Evolutionary conservation across 2,797 vertebrate genomes (phyloP).

Genomic region (Catamblyrhynchus diadema): DNA sequence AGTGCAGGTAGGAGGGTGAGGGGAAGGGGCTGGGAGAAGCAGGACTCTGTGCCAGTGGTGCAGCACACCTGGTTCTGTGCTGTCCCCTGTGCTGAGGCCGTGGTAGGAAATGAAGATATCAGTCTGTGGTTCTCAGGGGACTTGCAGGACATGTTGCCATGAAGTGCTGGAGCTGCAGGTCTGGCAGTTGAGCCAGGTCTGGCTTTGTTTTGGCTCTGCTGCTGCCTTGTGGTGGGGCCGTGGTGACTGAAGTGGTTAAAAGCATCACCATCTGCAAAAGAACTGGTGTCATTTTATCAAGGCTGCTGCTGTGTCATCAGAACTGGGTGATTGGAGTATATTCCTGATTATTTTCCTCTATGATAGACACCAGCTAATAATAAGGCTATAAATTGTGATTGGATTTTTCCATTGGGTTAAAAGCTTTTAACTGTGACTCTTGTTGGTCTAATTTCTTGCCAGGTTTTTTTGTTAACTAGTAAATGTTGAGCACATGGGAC

Average conservation of each 20-base stretch:
- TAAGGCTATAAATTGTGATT: background rate
- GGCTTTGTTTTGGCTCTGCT: background rate
- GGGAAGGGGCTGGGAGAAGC: background rate
- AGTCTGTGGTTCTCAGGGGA: rapidly evolving
- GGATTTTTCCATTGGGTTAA: background rate
- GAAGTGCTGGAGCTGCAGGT: background rate
- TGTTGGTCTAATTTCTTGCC: background rate
- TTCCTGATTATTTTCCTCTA: background rate
- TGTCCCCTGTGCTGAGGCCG: background rate
- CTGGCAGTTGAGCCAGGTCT: background rate
- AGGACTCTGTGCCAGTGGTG: background rate
- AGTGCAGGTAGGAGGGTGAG: background rate
- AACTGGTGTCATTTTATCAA: background rate
- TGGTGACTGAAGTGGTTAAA: background rate
- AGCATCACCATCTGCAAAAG: background rate
- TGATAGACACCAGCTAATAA: background rate
- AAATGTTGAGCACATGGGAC: background rate
- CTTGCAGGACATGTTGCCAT: background rate
- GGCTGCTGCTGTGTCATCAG: background rate
- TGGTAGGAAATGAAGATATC: rapidly evolving
- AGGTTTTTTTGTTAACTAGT: background rate
- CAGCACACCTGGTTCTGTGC: background rate
- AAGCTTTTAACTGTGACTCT: background rate
- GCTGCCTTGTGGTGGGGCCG: background rate
- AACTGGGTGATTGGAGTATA: background rate